A percentile compares a stretch with the other conserved stretches of the same genome.
Evolutionary conservation across 2,888 invertebrate species (phyloP).

Genomic region (Lordiphosa andalusiaca): DNA sequence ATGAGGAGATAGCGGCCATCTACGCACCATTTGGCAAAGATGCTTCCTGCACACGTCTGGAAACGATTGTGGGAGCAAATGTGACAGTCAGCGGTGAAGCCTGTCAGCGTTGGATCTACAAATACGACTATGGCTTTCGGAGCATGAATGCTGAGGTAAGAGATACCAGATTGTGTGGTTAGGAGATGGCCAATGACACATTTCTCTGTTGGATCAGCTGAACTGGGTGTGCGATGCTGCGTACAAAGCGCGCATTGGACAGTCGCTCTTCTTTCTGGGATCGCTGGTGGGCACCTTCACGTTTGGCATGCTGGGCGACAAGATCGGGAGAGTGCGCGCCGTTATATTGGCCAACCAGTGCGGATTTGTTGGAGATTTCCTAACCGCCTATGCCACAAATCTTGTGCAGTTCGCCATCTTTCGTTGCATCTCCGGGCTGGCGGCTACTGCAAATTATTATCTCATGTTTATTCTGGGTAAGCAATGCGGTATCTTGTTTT

Average conservation of each 20-base stretch:
- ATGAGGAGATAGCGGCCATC: conserved; percentile 66
- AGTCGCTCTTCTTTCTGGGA: conserved; percentile 83
- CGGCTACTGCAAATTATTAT: conserved; percentile 83
- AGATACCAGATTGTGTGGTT: not conserved
- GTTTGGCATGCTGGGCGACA: conserved; percentile 82
- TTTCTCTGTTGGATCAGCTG: conserved; percentile 50
- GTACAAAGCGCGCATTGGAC: conserved; percentile 83
- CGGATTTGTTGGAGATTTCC: conserved; percentile 81
- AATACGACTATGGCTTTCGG: conserved; percentile 81
- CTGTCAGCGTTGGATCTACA: conserved; percentile 82
- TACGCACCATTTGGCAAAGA: conserved; percentile 65
- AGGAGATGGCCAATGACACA: not conserved
- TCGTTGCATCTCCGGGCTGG: conserved; percentile 83
- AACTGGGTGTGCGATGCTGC: conserved; percentile 83
- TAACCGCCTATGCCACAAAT: conserved; percentile 81
- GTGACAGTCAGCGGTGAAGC: conserved; percentile 58
- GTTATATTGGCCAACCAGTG: conserved; percentile 82
- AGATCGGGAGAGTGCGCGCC: conserved; percentile 82
- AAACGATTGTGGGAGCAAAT: conserved; percentile 48
- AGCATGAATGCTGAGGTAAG: conserved; percentile 84
- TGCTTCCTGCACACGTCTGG: conserved; percentile 71
- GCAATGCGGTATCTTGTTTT: conserved; percentile 48
- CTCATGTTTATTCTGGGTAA: conserved; percentile 84
- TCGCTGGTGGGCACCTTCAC: conserved; percentile 82
- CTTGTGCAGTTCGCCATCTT: conserved; percentile 81